These are phyloP conservation scores for Hoplodrina ambigua DNA, from an alignment of 2,888 invertebrate genomes.

Conservation along the genomic window DNA sequence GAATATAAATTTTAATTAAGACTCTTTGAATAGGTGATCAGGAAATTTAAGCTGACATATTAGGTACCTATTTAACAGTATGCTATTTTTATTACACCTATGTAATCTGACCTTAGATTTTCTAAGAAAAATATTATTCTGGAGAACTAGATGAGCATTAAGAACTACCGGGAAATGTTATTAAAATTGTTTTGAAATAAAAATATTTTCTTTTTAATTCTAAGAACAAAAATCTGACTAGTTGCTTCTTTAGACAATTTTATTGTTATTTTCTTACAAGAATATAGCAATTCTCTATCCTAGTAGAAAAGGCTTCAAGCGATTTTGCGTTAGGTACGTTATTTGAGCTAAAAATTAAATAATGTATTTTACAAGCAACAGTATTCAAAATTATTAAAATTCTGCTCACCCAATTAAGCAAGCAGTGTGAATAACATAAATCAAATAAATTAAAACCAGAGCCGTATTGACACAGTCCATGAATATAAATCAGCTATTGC, in stretches of 20 bases:
- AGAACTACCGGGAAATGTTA: background rate
- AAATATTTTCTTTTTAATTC: no score
- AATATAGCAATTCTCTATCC: no score
- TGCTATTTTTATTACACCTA: constrained; percentile 11
- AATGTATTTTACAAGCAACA: constrained; percentile 3
- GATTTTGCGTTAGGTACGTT: no score
- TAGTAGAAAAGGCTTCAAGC: no score
- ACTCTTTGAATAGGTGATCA: constrained; percentile 52
- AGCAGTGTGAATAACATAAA: constrained; percentile 58
- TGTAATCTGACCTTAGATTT: constrained; percentile 10
- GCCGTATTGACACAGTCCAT: constrained; percentile 59
- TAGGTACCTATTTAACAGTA: constrained; percentile 12
- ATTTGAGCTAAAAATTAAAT: background rate
- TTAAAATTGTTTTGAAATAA: background rate
- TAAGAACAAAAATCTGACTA: no score
- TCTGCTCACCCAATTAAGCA: constrained; percentile 55
- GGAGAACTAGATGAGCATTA: background rate
- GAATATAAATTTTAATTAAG: constrained; percentile 52
- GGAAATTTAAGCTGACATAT: constrained; percentile 44
- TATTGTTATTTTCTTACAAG: no score
- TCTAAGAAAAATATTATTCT: background rate
- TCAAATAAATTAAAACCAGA: constrained; percentile 56
- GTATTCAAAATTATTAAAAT: constrained; percentile 18
- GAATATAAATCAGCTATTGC: constrained; percentile 62
- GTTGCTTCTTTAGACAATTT: no score